These are phyloP conservation scores for Pasiphila rectangulata DNA, from an alignment of 2,888 invertebrate species.

Conservation along the genomic window DNA sequence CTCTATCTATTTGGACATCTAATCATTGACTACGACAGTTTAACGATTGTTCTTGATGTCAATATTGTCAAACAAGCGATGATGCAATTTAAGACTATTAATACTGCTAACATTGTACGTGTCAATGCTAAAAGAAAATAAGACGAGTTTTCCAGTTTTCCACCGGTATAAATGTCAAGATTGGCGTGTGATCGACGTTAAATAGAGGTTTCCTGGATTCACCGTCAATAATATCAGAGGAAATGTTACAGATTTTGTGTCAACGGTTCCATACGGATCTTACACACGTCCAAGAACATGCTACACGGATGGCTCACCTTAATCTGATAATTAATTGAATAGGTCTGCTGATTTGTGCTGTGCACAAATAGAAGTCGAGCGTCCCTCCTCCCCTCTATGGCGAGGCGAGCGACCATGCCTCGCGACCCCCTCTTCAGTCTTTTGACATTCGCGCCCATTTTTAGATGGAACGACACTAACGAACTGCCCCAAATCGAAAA, in stretches of 20 bases:
- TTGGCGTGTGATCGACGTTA: slow-evolving; percentile 23
- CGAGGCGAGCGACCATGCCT: slow-evolving; percentile 50
- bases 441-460: slow-evolving; percentile 79
- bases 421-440: slow-evolving; percentile 74
- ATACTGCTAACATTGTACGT: slow-evolving; percentile 10
- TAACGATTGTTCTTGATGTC: slow-evolving; percentile 39
- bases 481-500: slow-evolving; percentile 64
- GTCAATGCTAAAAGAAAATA: slow-evolving; percentile 17
- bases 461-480: slow-evolving; percentile 74
- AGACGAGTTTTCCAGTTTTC: slow-evolving; percentile 9
- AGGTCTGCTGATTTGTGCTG: slow-evolving; percentile 77
- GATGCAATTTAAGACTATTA: slow-evolving; percentile 16
- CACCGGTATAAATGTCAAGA: slow-evolving; percentile 7
- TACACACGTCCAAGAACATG: slow-evolving; percentile 62
- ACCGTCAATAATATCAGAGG: slow-evolving; percentile 41
- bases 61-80: slow-evolving; percentile 29
- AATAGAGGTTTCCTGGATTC: slow-evolving; percentile 36
- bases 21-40: slow-evolving; percentile 40
- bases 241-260: slow-evolving; percentile 44
- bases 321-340: slow-evolving; percentile 81
- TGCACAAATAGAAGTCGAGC: slow-evolving; percentile 71
- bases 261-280: slow-evolving; percentile 52
- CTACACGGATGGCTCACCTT: slow-evolving; percentile 73
- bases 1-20: slow-evolving; percentile 43
- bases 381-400: slow-evolving; percentile 47